Base-by-base conservation (phyloP, 2,888 invertebrate species). In the Synergus itoensis region DNA sequence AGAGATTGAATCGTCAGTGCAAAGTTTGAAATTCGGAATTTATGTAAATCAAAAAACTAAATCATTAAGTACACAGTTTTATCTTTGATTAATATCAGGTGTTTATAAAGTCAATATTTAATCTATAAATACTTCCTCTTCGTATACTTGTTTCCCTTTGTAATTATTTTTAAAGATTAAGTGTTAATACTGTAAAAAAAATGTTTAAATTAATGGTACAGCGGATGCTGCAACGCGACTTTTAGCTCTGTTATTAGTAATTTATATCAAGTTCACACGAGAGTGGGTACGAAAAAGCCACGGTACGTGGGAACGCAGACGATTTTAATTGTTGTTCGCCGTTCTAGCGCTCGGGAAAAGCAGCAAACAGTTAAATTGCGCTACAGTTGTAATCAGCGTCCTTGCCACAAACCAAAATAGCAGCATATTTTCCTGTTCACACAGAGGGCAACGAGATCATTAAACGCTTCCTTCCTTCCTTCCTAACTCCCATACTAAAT, bases 241-340 rank as follows among this genome's bases (percentile, higher is more conserved):
- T 69, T 73, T 57, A 73, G 16, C 14, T 73, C 21, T 28, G 18
- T 18, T 69, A 48, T 40, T 28, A 43, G 11, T 40, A 73, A 73
- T 73, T 73, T 36, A 57, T 53, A 28, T 48, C 69, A 57, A 53
- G 73, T 73, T 73, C 73, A 73, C 73, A 73, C 53, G 73, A 36
- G 18, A n/a, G 40, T 53, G 53, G n/a, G n/a, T 65, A 65, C 18
- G 18, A 65, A 65, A 73, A 73, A 73, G 73, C 18, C 73, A 73
- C 36, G 48, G n/a, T 73, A 36, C 73, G 73, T 73, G 73, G 73
- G 73, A 73, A 73, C 73, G 53, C 53, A 53, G 73, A 53, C 40
- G 7, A 73, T 57, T 73, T 73, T 73, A 73, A 73, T 53, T 73
- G 53, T 73, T 73, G 53, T 57, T 73, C 53, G 73, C 41, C 41